Conservation (phyloP, 2,113 vertebrate species). For the Apodemus sylvaticus region DNA sequence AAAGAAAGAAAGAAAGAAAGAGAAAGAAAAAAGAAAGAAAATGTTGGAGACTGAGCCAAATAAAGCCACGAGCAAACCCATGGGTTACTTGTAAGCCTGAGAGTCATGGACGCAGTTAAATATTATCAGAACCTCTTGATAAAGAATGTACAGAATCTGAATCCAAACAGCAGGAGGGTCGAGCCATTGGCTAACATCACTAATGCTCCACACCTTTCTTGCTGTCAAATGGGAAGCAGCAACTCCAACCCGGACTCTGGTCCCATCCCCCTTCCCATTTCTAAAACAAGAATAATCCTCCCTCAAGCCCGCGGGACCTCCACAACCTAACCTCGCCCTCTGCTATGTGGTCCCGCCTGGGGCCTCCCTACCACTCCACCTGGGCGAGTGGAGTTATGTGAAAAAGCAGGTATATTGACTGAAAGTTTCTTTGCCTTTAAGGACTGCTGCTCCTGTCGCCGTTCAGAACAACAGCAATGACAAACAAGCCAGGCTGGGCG, state of each 20-base stretch:
- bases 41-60: background rate
- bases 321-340: background rate
- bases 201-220: background rate
- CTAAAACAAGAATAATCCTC: background rate
- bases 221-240: background rate
- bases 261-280: background rate
- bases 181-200: background rate
- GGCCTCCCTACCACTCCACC: background rate
- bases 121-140: background rate
- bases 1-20: background rate
- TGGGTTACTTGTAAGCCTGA: background rate
- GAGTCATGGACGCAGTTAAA: background rate
- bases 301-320: background rate
- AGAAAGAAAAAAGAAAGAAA: background rate
- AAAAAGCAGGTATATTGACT: background rate
- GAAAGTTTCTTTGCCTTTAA: conserved; percentile 43
- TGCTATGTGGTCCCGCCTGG: background rate
- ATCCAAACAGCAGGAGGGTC: background rate
- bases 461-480: background rate
- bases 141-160: background rate
- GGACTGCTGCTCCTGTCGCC: background rate
- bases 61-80: background rate
- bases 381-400: background rate
- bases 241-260: background rate
- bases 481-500: background rate